phyloP scores from a whole-genome alignment of 2,797 vertebrate genomes.

The Lepus oiostolus region DNA sequence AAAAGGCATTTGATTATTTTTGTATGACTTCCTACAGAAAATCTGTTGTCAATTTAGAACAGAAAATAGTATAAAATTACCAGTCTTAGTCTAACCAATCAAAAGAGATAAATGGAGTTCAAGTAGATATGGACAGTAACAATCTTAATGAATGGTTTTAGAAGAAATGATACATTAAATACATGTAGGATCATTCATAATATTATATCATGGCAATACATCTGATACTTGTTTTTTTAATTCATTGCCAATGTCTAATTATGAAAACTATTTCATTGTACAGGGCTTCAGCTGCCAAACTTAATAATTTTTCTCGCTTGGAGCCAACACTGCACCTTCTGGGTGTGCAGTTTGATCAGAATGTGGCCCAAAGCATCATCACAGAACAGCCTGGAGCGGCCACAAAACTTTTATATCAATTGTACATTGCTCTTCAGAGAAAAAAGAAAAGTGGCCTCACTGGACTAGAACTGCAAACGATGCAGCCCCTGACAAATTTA shows the following conservation, averaged over 20 bases:
- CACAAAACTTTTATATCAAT: slow-evolving; percentile 93
- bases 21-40: slow-evolving; percentile 13
- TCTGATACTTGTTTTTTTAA: slow-evolving; percentile 25
- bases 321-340: slow-evolving; percentile 93
- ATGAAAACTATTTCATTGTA: slow-evolving; percentile 57
- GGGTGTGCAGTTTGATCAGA: slow-evolving; percentile 93
- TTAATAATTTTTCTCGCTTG: slow-evolving; percentile 95
- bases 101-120: slow-evolving; percentile 31
- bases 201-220: background rate
- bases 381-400: slow-evolving; percentile 93
- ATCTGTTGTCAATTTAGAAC: slow-evolving; percentile 18
- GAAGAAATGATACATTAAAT: slow-evolving; percentile 1
- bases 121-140: background rate
- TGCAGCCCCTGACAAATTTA: slow-evolving; percentile 88
- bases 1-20: background rate
- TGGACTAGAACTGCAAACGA: slow-evolving; percentile 88
- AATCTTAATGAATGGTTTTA: background rate
- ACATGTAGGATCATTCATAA: background rate
- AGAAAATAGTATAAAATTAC: slow-evolving; percentile 28
- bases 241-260: background rate
- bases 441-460: slow-evolving; percentile 91
- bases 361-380: slow-evolving; percentile 92
- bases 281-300: slow-evolving; percentile 90
- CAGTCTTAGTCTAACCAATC: background rate
- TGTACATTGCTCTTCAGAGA: slow-evolving; percentile 93